Percentiles rank a stretch among this genome's conserved stretches.
Evolutionary conservation across 2,113 vertebrate genomes (phyloP).

Genomic region (Gobius niger): DNA sequence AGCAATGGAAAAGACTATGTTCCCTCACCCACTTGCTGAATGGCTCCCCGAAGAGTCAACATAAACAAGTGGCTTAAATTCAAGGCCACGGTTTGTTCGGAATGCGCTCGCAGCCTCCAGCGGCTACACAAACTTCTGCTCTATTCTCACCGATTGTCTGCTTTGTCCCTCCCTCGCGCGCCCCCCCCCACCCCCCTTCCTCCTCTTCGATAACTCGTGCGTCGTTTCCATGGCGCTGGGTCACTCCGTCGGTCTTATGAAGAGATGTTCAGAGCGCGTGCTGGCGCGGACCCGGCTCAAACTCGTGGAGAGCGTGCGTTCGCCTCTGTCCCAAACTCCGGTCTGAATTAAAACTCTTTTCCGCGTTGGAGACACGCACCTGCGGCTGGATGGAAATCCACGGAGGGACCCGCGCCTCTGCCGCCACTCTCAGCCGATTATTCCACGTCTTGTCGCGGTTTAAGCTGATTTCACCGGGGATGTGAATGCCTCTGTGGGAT

Average conservation of each 20-base stretch:
- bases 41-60: conserved; percentile 43
- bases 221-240: conserved; percentile 67
- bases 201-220: conserved; percentile 18
- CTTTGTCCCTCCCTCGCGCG: conserved; percentile 10
- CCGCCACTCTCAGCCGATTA: conserved; percentile 29
- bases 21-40: conserved; percentile 24
- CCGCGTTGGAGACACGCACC: conserved; percentile 53
- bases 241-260: conserved; percentile 28
- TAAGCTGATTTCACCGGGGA: conserved; percentile 66
- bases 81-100: conserved; percentile 50
- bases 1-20: neutral
- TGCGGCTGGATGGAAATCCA: conserved; percentile 53
- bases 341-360: neutral
- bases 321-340: conserved; percentile 7
- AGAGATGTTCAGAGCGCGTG: conserved; percentile 43
- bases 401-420: conserved; percentile 43
- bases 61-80: conserved; percentile 56
- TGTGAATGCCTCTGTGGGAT: conserved; percentile 67
- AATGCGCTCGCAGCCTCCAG: conserved; percentile 39
- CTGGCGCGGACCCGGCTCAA: conserved; percentile 16
- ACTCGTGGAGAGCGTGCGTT: neutral
- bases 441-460: conserved; percentile 55
- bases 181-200: conserved; percentile 6
- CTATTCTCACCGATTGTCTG: conserved; percentile 4
- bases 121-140: conserved; percentile 18